A percentile compares a stretch with the other conserved stretches of the same genome.
Evolutionary conservation across 2,888 invertebrate species (phyloP).

Genomic region (Drosophila hamatofila): DNA sequence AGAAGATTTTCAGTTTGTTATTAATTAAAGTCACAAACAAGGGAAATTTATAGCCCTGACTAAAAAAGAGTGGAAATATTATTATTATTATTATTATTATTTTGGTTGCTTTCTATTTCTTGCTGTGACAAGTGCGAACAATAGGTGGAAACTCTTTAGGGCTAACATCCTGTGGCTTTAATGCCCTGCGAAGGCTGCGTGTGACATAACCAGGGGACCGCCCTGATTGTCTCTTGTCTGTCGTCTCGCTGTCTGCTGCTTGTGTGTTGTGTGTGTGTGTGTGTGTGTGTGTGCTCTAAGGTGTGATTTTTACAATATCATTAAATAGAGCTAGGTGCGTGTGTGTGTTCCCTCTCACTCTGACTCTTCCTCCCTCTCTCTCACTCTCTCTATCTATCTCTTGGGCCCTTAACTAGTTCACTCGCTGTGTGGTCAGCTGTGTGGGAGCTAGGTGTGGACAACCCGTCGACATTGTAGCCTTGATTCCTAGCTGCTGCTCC

Average conservation of each 20-base stretch:
- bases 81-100: constrained; percentile 41
- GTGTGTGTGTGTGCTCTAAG: constrained; percentile 42
- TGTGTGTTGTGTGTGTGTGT: not conserved
- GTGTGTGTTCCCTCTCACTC: not conserved
- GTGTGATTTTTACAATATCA: constrained; percentile 83
- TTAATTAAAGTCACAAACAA: constrained; percentile 47
- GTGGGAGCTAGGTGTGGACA: constrained; percentile 76
- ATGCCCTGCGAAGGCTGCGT: constrained; percentile 71
- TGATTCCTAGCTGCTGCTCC: constrained; percentile 24
- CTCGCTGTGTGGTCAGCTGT: constrained; percentile 60
- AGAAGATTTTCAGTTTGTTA: constrained; percentile 31
- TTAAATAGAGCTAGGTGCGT: constrained; percentile 53
- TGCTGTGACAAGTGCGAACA: constrained; percentile 72
- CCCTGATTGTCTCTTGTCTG: constrained; percentile 68
- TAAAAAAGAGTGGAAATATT: constrained; percentile 26
- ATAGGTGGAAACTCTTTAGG: constrained; percentile 62
- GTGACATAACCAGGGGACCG: constrained; percentile 82
- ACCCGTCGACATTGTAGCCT: constrained; percentile 65
- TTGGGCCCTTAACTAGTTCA: constrained; percentile 44
- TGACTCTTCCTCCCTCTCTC: not conserved
- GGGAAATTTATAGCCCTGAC: constrained; percentile 57
- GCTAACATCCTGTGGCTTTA: constrained; percentile 77
- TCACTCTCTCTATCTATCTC: constrained; percentile 4
- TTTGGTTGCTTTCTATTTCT: constrained; percentile 6
- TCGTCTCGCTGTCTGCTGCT: constrained; percentile 18